Percentiles rank a stretch among this genome's conserved stretches.
These are phyloP conservation scores for Scaptomyza tumidula DNA, from an alignment of 2,888 invertebrate species.

Conservation along the genomic window DNA sequence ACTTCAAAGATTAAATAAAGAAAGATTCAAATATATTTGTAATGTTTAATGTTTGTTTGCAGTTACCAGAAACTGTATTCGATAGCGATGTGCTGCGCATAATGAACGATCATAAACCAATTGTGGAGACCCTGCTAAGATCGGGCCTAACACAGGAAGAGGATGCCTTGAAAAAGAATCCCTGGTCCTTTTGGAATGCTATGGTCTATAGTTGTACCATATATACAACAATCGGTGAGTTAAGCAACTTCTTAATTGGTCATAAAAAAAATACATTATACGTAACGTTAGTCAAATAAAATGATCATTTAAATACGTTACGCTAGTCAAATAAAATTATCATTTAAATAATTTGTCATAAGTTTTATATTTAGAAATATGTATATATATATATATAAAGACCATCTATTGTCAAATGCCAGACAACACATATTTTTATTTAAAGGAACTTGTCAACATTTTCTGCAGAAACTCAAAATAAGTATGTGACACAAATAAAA, in stretches of 20 bases:
- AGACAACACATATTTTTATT: conserved; percentile 10
- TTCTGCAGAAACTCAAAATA: conserved; percentile 55
- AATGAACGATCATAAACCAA: conserved; percentile 86
- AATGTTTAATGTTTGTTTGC: neutral
- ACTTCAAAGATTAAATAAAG: neutral
- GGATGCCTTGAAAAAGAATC: conserved; percentile 83
- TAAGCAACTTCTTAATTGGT: neutral
- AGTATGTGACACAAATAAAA: conserved; percentile 67
- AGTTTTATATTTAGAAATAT: conserved; percentile 15
- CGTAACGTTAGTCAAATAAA: no score
- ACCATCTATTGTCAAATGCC: conserved; percentile 36
- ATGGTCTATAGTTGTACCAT: conserved; percentile 95
- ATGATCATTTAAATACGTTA: conserved; percentile 2
- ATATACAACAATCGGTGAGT: conserved; percentile 94
- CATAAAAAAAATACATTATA: no score
- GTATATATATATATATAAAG: conserved; percentile 7
- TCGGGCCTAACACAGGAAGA: conserved; percentile 54
- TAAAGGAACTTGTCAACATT: conserved; percentile 54
- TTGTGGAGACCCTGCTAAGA: conserved; percentile 72
- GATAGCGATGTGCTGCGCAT: conserved; percentile 85
- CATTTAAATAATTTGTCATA: conserved; percentile 23
- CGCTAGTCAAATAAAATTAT: conserved; percentile 30
- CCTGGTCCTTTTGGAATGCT: conserved; percentile 94
- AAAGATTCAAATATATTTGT: neutral
- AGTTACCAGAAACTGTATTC: conserved; percentile 83